Evolutionary conservation across 1,140 invertebrate genomes (phyloP).

Genomic region (Drosophila bifasciata): DNA sequence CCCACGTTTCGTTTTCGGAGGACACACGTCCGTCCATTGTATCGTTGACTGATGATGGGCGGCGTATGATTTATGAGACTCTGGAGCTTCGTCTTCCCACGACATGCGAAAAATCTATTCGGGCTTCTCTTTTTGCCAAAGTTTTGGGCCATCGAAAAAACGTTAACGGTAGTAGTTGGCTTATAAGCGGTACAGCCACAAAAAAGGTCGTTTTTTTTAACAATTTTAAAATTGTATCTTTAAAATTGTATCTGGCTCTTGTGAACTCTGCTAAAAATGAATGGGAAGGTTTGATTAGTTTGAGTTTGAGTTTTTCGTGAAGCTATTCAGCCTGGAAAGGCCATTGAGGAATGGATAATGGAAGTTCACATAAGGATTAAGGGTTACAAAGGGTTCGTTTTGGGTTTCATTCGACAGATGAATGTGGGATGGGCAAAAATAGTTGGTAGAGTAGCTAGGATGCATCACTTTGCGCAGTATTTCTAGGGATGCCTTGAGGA

Average conservation of each 20-base stretch:
- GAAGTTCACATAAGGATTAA: too few relatives aligned
- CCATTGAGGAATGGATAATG: too few relatives aligned
- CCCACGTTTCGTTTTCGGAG: slow-evolving; percentile 20
- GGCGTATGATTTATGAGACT: slow-evolving; percentile 63
- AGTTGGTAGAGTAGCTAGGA: too few relatives aligned
- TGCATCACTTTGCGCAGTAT: too few relatives aligned
- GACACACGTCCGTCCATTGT: slow-evolving; percentile 34
- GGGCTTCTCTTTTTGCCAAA: slow-evolving; percentile 13
- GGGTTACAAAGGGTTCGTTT: too few relatives aligned
- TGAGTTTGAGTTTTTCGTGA: background rate
- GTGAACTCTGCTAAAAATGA: background rate
- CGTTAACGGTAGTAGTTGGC: slow-evolving; percentile 33
- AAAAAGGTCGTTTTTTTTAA: slow-evolving; percentile 3
- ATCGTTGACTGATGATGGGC: slow-evolving; percentile 70
- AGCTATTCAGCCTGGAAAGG: background rate
- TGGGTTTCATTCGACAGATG: too few relatives aligned
- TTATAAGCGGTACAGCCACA: slow-evolving; percentile 23
- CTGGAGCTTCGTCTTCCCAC: slow-evolving; percentile 6
- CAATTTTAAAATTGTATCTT: too few relatives aligned
- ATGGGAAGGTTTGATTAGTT: slow-evolving; percentile 23
- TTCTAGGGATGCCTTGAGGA: too few relatives aligned
- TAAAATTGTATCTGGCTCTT: too few relatives aligned
- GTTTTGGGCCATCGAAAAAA: slow-evolving; percentile 34
- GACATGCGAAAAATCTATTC: slow-evolving; percentile 31
- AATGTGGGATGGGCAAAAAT: too few relatives aligned